phyloP scores from a whole-genome alignment of 2,888 invertebrate species.

The Teinopalpus imperialis region DNA sequence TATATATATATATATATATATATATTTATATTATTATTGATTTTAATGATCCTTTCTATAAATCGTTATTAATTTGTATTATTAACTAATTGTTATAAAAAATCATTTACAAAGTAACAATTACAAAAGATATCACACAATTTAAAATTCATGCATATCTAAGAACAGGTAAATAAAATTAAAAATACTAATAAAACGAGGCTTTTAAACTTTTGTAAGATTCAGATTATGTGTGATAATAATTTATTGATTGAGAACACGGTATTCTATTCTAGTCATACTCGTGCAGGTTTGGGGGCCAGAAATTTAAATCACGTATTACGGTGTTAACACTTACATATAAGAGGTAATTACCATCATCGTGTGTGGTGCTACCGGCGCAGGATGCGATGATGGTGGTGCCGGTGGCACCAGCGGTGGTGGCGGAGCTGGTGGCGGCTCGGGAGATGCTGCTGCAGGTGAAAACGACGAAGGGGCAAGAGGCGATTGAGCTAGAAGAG shows the following conservation, averaged over 20 bases:
- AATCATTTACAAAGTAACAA: no score
- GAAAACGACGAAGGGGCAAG: constrained; percentile 83
- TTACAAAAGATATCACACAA: no score
- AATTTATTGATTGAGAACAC: constrained; percentile 12
- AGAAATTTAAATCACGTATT: constrained; percentile 74
- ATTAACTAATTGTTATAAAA: no score
- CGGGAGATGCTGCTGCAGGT: constrained; percentile 80
- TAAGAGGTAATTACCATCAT: constrained; percentile 83
- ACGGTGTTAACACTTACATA: constrained; percentile 82
- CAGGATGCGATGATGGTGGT: constrained; percentile 60
- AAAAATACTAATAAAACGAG: background rate
- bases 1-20: no score
- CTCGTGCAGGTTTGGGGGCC: constrained; percentile 73
- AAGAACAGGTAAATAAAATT: constrained; percentile 3
- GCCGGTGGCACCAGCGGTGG: constrained; percentile 67
- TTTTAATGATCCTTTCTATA: no score
- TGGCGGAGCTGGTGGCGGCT: constrained; percentile 83
- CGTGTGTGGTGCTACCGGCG: constrained; percentile 71
- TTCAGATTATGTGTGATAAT: background rate
- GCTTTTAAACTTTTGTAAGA: background rate
- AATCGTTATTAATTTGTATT: no score
- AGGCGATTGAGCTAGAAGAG: constrained; percentile 76
- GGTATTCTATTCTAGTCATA: constrained; percentile 22
- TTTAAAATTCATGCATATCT: constrained; percentile 24
- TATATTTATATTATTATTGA: no score